Percentiles rank a stretch among this genome's conserved stretches.
phyloP scores from a whole-genome alignment of 2,888 invertebrate species.

The Gisinianus flammeolus region DNA sequence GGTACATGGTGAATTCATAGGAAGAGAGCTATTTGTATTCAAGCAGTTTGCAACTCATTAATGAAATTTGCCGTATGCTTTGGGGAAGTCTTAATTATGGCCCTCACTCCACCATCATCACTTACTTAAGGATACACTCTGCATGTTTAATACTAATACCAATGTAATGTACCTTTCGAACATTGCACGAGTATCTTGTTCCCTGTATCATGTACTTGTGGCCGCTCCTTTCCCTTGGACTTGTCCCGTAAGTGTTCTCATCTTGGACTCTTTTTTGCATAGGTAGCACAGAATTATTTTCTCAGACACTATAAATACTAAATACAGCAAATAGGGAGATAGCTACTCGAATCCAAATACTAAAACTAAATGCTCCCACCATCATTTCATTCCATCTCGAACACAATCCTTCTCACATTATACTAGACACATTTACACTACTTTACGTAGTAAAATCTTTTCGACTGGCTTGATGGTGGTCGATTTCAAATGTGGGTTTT shows the following conservation, averaged over 20 bases:
- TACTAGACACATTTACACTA: too few species aligned
- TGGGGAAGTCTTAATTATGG: slow-evolving; percentile 57
- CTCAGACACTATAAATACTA: too few species aligned
- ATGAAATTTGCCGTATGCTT: slow-evolving; percentile 56
- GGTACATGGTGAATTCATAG: neutral
- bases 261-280: neutral
- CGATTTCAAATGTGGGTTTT: too few species aligned
- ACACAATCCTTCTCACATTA: too few species aligned
- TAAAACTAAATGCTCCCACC: too few species aligned
- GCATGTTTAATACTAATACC: neutral
- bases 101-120: slow-evolving; percentile 44
- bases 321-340: too few species aligned
- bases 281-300: neutral
- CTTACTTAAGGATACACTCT: slow-evolving; percentile 33
- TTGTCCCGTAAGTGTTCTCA: slow-evolving; percentile 7
- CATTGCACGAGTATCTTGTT: neutral
- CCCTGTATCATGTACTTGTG: neutral
- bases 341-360: too few species aligned
- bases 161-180: neutral
- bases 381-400: too few species aligned
- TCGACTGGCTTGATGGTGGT: too few species aligned
- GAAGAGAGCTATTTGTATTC: slow-evolving; percentile 54
- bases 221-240: neutral
- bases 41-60: slow-evolving; percentile 57
- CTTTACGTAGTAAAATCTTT: too few species aligned